Evolutionary conservation across 2,113 vertebrate species (phyloP), one percentile per base, ranked within the genome.

Genomic region (Brienomyrus longianalis): DNA sequence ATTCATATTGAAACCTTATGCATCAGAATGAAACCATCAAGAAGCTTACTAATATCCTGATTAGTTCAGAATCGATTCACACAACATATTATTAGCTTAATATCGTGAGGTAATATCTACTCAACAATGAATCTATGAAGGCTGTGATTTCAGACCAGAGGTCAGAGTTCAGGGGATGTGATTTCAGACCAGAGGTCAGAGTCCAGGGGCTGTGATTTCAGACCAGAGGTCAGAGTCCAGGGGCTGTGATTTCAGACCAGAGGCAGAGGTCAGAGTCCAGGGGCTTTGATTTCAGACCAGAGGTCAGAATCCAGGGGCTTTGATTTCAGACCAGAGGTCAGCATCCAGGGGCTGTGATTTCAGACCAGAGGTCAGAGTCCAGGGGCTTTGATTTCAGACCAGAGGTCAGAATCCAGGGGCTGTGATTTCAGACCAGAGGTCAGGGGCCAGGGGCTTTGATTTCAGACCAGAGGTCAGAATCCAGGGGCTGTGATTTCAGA

Each of bases 51-150:
- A 54, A 59, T 59, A 54, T 54, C 17, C n/a, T n/a, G n/a, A 84
- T 45, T 39, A 93, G 88, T 50, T 62, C 87, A 91, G 89, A 90
- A 91, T 92, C 93, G 91, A 92, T 90, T 23, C 88, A 92, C 90
- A 90, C 89, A 90, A 90, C 90, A 92, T 91, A 92, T 91, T 90
- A 90, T 86, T 90, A 88, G 89, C 90, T 90, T 90, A 91, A 92
- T 93, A 91, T 91, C 92, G 90, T 91, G n/a, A 91, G 91, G 91
- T 90, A 89, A 92, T 92, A 88, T 90, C 90, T 91, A 89, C 92
- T 93, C 90, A 92, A 91, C 43, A 31, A 85, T 88, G 84, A 54
- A 17, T 89, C 89, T 17, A 89, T 88, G 90, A 50, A 89, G 51
- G 31, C 31, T 31, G 31, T 31, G 31, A 31, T 31, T 31, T 88